Percentiles rank a stretch among this genome's conserved stretches.
Conservation (phyloP, 2,888 invertebrate genomes). For the Tachina lurida region DNA sequence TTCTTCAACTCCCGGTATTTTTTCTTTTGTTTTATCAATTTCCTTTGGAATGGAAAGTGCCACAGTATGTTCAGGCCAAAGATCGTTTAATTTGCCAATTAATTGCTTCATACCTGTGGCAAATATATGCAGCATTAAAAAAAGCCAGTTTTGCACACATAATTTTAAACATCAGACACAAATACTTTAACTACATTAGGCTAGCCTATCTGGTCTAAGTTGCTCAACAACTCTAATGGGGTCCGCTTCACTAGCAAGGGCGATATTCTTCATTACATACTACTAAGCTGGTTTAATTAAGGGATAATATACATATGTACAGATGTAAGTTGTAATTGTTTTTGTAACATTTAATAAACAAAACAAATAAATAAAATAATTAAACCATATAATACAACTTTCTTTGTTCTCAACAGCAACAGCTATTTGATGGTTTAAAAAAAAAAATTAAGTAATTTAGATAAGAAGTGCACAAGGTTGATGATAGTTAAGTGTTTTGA, state of each 20-base stretch:
- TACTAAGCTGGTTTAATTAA: no score
- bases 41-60: slow-evolving; percentile 83
- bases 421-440: slow-evolving; percentile 1
- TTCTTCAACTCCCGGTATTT: slow-evolving; percentile 80
- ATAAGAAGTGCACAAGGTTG: slow-evolving; percentile 37
- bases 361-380: background rate
- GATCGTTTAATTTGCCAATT: slow-evolving; percentile 82
- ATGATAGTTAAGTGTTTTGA: slow-evolving; percentile 21
- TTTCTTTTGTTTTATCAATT: slow-evolving; percentile 82
- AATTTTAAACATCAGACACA: slow-evolving; percentile 39
- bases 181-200: slow-evolving; percentile 15
- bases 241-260: no score
- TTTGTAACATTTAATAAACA: no score
- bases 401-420: slow-evolving; percentile 26
- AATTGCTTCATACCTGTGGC: slow-evolving; percentile 81
- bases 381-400: slow-evolving; percentile 16
- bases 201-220: no score
- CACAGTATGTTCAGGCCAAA: slow-evolving; percentile 83
- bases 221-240: no score
- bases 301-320: no score
- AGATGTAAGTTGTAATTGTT: no score
- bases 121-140: slow-evolving; percentile 37
- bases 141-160: slow-evolving; percentile 11
- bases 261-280: no score
- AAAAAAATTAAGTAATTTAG: slow-evolving; percentile 20